These are phyloP conservation scores for Amphipoea lucens DNA, from an alignment of 2,888 invertebrate genomes.

Conservation along the genomic window DNA sequence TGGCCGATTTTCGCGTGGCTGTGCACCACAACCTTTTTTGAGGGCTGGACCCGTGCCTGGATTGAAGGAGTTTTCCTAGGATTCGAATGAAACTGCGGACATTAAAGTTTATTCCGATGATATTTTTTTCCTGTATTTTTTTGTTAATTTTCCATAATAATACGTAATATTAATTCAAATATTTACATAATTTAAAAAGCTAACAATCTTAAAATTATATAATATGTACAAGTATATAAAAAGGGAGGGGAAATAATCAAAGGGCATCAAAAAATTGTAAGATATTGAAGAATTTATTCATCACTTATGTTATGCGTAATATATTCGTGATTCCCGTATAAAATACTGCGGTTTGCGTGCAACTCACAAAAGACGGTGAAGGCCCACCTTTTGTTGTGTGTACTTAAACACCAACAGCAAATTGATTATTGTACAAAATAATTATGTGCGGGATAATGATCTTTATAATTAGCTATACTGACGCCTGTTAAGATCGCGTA, in stretches of 20 bases:
- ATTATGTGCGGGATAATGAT: constrained; percentile 50
- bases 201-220: no score
- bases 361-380: constrained; percentile 56
- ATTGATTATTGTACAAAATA: constrained; percentile 59
- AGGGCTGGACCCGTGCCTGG: no score
- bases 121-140: no score
- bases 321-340: constrained; percentile 38
- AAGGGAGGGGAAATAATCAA: no score
- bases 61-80: background rate
- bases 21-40: no score
- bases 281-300: constrained; percentile 16
- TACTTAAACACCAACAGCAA: constrained; percentile 40
- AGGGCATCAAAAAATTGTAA: no score
- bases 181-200: no score
- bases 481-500: background rate
- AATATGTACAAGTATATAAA: no score
- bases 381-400: constrained; percentile 51
- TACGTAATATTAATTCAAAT: no score
- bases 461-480: constrained; percentile 43
- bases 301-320: constrained; percentile 24
- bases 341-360: constrained; percentile 48
- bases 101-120: background rate
- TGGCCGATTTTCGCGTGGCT: no score
- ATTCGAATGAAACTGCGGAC: background rate
- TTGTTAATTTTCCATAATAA: no score